These are phyloP conservation scores for Anoplopoma fimbria DNA, from an alignment of 2,113 vertebrate species.

Conservation along the genomic window DNA sequence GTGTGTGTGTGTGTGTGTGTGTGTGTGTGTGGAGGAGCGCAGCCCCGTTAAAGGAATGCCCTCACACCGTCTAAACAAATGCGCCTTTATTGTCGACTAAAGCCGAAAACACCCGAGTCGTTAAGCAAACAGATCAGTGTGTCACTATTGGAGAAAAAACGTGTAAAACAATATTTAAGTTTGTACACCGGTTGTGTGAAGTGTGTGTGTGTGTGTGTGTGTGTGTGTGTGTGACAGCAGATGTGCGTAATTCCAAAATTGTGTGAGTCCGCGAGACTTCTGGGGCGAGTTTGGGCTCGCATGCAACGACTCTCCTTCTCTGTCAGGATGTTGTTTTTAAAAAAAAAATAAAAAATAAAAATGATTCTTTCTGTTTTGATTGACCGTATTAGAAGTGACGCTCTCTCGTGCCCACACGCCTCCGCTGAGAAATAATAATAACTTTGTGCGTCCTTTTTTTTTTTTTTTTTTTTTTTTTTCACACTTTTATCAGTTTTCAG, in stretches of 20 bases:
- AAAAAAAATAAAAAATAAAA: no score
- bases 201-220: background rate
- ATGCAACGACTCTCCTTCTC: background rate
- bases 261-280: background rate
- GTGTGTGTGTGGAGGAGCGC: constrained; percentile 45
- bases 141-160: background rate
- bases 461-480: no score
- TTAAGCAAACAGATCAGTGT: background rate
- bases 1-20: constrained; percentile 14
- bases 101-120: background rate
- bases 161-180: background rate
- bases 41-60: constrained; percentile 55
- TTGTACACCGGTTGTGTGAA: background rate
- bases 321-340: no score
- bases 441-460: constrained; percentile 42
- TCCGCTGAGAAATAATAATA: constrained; percentile 41
- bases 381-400: constrained; percentile 4
- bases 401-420: background rate
- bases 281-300: constrained; percentile 64
- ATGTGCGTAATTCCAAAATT: constrained; percentile 38
- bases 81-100: constrained; percentile 65
- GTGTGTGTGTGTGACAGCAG: constrained; percentile 22
- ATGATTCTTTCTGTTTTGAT: constrained; percentile 5
- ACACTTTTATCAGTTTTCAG: constrained; percentile 57
- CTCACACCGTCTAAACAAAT: constrained; percentile 63